Percentiles rank a stretch among this genome's conserved stretches.
These are phyloP conservation scores for Schizothorax lantsangensis DNA, from an alignment of 2,797 vertebrate species.

Conservation along the genomic window DNA sequence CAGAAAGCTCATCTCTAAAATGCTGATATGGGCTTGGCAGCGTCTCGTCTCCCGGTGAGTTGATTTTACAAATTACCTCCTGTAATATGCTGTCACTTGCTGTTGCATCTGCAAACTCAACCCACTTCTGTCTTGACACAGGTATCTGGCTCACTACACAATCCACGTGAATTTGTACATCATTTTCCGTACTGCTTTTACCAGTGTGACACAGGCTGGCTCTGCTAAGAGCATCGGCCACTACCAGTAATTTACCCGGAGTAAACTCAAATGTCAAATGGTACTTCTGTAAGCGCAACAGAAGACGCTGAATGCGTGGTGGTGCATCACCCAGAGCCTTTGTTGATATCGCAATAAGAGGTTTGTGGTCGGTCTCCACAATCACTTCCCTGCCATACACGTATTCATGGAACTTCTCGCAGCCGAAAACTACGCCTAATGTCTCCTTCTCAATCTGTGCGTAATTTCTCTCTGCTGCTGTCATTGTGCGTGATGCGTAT, in stretches of 20 bases:
- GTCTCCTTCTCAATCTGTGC: slow-evolving; percentile 6
- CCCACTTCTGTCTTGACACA: too few relatives aligned
- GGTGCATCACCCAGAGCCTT: slow-evolving; percentile 2
- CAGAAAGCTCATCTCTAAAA: too few relatives aligned
- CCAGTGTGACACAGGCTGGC: too few relatives aligned
- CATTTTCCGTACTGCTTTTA: too few relatives aligned
- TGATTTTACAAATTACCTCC: too few relatives aligned
- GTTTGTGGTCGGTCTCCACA: background rate
- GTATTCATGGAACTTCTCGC: slow-evolving; percentile 13
- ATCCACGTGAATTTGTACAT: too few relatives aligned
- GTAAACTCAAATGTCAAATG: slow-evolving; percentile 28
- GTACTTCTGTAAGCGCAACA: slow-evolving; percentile 1
- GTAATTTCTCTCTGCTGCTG: background rate
- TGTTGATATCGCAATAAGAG: background rate
- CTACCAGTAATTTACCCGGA: background rate
- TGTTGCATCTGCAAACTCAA: background rate
- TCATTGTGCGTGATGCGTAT: background rate
- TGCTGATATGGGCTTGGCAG: too few relatives aligned
- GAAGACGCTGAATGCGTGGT: background rate
- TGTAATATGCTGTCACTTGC: too few relatives aligned
- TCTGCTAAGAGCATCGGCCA: too few relatives aligned
- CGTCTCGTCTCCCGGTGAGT: too few relatives aligned
- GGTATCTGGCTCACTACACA: too few relatives aligned
- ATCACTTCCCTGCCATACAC: background rate
- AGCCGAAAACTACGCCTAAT: slow-evolving; percentile 11